These are phyloP conservation scores for Sebastes fasciatus DNA, from an alignment of 2,113 vertebrate species.

Conservation along the genomic window DNA sequence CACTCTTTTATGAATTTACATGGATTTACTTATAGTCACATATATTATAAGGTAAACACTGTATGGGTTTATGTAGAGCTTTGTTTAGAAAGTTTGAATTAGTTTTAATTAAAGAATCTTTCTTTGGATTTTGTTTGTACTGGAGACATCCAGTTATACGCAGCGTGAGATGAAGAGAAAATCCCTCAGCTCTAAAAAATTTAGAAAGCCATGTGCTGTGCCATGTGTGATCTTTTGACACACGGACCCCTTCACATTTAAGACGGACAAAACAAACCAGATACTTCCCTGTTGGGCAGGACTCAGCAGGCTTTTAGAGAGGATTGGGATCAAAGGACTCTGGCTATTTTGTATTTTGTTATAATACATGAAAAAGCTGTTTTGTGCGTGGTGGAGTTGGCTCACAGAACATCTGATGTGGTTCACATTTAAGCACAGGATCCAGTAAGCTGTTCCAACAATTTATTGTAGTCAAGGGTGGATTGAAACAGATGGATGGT, in stretches of 20 bases:
- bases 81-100: neutral
- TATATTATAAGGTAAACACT: constrained; percentile 3
- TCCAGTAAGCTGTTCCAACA: no score
- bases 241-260: constrained; percentile 64
- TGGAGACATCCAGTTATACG: neutral
- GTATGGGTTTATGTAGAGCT: neutral
- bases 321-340: constrained; percentile 15
- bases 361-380: neutral
- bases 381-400: neutral
- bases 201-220: constrained; percentile 16
- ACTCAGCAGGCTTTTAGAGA: constrained; percentile 24
- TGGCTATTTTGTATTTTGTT: constrained; percentile 4
- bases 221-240: constrained; percentile 2
- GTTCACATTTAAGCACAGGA: neutral
- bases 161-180: neutral
- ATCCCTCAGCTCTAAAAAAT: neutral
- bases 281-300: constrained; percentile 5
- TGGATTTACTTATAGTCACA: neutral
- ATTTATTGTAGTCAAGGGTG: no score
- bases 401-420: neutral
- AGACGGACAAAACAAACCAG: constrained; percentile 22
- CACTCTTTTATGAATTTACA: constrained; percentile 10
- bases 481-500: no score
- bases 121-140: neutral
- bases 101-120: neutral